Base-by-base conservation (phyloP, 1,140 invertebrate genomes). In the Lethrus apterus region DNA sequence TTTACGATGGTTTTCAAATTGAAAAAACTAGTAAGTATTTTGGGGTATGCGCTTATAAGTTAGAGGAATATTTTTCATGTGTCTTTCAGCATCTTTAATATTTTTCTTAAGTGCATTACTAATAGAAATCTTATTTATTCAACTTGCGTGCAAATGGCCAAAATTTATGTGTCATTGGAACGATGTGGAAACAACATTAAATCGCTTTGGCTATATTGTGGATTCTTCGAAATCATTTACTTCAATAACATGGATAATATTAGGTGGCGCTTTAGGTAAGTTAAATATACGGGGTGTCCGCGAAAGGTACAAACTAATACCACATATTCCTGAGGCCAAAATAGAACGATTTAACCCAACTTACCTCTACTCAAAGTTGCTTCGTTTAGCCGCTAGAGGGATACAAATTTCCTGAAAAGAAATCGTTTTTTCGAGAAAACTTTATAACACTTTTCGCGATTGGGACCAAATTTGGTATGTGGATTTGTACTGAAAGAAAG, bases 151-250 rank as follows among this genome's bases (percentile, higher is more conserved):
- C n/a, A 10, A 38, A 1, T 38, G 35, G 35, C 35, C 35, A 8
- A 11, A 38, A 21, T 38, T 38, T 38, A 19, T 38, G 9, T 21
- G 24, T 4, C 24, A 38, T 23, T 38, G 35, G 35, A 18, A 38
- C 20, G 18, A 19, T 38, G 13, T 13, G 11, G 35, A 38, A 21
- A 10, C 7, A 38, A 21, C 24, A n/a, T n/a, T n/a, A n/a, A n/a
- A n/a, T n/a, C n/a, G n/a, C 18, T 21, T 38, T 3, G n/a, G 18
- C 0, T 15, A 21, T 23, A 38, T 21, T 21, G 24, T 38, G 14
- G 24, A 11, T 38, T 3, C 24, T 7, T 21, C 35, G 5, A 38
- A 5, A 21, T 11, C 7, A 9, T 38, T 21, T 38, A 11, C 35
- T 4, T 38, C 20, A 14, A 23, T 38, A 23, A 18, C 24, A 4